Evolutionary conservation across 2,113 vertebrate genomes (phyloP).

Genomic region (Peromyscus californicus): DNA sequence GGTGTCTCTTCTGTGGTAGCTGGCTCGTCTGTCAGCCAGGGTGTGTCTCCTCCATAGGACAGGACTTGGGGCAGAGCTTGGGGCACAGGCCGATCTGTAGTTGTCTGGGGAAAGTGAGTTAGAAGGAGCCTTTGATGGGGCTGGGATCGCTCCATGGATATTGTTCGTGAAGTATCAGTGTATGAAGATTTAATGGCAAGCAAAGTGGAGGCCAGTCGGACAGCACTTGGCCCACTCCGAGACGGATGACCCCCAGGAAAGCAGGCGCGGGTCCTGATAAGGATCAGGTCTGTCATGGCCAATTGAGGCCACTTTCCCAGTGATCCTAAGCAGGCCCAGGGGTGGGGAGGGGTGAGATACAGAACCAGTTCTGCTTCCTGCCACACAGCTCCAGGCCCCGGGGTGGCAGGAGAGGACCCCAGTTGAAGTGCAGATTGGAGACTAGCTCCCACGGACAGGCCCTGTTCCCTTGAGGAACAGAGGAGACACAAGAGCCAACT

Average conservation of each 20-base stretch:
- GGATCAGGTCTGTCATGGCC: slow-evolving; percentile 84
- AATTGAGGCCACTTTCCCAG: slow-evolving; percentile 80
- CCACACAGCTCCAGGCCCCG: accelerated
- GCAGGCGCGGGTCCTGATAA: slow-evolving; percentile 82
- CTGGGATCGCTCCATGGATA: slow-evolving; percentile 85
- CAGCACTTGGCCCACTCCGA: not conserved
- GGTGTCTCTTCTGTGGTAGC: not conserved
- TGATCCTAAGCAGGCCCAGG: slow-evolving; percentile 85
- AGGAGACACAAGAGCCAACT: not conserved
- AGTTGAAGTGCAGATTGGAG: accelerated
- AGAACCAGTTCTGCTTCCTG: not conserved
- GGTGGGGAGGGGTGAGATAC: not conserved
- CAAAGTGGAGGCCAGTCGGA: slow-evolving; percentile 67
- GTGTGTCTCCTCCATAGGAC: not conserved
- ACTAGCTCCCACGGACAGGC: not conserved
- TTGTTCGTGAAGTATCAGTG: slow-evolving; percentile 84
- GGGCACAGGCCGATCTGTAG: slow-evolving; percentile 77
- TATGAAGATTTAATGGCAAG: slow-evolving; percentile 83
- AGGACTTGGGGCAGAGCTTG: not conserved
- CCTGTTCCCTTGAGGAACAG: not conserved
- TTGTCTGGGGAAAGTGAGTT: slow-evolving; percentile 86
- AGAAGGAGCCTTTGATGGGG: slow-evolving; percentile 83
- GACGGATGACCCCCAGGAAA: slow-evolving; percentile 71
- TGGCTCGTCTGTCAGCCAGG: not conserved
- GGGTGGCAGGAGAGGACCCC: not conserved